Evolutionary conservation across 2,113 vertebrate species (phyloP).

Genomic region (Oreotrochilus melanogaster): DNA sequence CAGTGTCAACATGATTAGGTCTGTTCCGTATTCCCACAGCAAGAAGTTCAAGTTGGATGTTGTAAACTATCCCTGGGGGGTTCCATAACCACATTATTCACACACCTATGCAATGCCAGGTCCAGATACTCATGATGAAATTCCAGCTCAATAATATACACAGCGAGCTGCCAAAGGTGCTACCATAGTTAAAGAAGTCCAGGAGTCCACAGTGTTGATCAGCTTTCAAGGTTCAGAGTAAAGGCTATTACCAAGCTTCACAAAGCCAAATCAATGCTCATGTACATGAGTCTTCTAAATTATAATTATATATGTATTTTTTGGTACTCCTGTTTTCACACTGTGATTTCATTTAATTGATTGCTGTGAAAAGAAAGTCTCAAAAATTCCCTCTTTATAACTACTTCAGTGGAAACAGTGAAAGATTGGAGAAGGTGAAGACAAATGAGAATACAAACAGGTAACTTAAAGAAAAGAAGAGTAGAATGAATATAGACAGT

Average conservation of each 20-base stretch:
- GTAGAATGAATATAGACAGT: slow-evolving; percentile 51
- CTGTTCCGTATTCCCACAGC: background rate
- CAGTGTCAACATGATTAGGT: background rate
- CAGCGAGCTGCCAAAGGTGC: background rate
- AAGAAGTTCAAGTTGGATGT: background rate
- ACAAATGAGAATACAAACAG: slow-evolving; percentile 55
- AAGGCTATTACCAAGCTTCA: background rate
- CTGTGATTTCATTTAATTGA: background rate
- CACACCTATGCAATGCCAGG: background rate
- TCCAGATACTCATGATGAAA: background rate
- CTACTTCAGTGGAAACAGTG: background rate
- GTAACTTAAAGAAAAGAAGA: slow-evolving; percentile 57
- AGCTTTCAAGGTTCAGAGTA: background rate
- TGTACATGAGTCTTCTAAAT: background rate
- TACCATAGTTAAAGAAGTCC: background rate
- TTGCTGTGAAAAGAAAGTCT: background rate
- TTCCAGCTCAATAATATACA: background rate
- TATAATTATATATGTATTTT: background rate
- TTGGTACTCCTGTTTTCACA: background rate
- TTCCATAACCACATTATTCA: background rate
- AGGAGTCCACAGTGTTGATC: background rate
- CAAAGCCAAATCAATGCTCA: background rate
- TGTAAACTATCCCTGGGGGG: background rate
- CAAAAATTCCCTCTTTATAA: background rate
- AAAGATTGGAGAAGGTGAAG: slow-evolving; percentile 53